Percentiles rank a stretch among this genome's conserved stretches.
phyloP scores from a whole-genome alignment of 2,113 vertebrate genomes.

The Protomyctophum bolini region DNA sequence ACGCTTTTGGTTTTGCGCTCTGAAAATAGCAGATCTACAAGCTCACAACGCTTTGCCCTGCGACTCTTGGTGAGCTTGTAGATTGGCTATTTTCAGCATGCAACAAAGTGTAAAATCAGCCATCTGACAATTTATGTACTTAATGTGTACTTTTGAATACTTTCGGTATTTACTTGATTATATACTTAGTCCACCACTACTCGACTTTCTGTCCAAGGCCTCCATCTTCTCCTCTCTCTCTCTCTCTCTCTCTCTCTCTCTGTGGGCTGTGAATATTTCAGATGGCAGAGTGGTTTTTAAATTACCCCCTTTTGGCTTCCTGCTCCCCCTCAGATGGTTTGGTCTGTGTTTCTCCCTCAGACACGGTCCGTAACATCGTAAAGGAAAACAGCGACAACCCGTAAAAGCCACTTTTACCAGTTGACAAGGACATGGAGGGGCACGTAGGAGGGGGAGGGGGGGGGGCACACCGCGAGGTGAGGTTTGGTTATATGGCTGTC shows the following conservation, averaged over 20 bases:
- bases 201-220: slow-evolving; percentile 31
- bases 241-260: slow-evolving; percentile 34
- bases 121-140: no score
- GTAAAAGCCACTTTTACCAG: slow-evolving; percentile 79
- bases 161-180: no score
- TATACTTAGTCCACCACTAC: slow-evolving; percentile 5
- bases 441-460: slow-evolving; percentile 55
- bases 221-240: slow-evolving; percentile 18
- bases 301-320: slow-evolving; percentile 76
- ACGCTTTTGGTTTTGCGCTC: no score
- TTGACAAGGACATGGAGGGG: slow-evolving; percentile 66
- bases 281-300: slow-evolving; percentile 77
- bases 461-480: slow-evolving; percentile 12
- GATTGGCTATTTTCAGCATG: no score
- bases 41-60: no score
- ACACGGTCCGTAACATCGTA: slow-evolving; percentile 65
- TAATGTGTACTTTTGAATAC: no score
- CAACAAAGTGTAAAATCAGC: no score
- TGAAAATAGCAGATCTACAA: no score
- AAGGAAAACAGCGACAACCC: slow-evolving; percentile 76
- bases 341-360: slow-evolving; percentile 72
- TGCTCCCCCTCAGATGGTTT: slow-evolving; percentile 71
- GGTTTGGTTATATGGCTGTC: not conserved
- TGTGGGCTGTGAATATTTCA: slow-evolving; percentile 76
- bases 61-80: no score